These are phyloP conservation scores for Teinopalpus imperialis DNA, from an alignment of 2,888 invertebrate genomes.

Conservation along the genomic window DNA sequence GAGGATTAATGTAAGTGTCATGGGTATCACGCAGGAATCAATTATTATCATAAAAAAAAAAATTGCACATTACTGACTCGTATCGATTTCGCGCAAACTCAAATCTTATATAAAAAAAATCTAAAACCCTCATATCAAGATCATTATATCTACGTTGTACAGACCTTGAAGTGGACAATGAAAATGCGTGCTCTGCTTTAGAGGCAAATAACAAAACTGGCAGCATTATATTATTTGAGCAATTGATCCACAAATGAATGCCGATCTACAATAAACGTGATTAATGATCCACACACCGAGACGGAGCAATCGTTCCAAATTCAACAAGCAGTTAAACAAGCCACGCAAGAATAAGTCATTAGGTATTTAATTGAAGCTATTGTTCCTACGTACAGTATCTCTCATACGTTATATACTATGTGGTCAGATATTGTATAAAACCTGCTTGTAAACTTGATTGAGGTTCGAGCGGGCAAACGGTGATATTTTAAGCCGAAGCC, in stretches of 20 bases:
- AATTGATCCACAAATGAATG: constrained; percentile 26
- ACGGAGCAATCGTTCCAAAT: constrained; percentile 10
- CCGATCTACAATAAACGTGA: constrained; percentile 25
- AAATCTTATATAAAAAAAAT: too few species aligned
- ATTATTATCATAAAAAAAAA: too few species aligned
- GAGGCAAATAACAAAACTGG: constrained; percentile 14
- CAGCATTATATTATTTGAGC: constrained; percentile 18
- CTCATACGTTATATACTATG: not conserved
- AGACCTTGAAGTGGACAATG: too few species aligned
- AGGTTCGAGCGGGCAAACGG: not conserved
- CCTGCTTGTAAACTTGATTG: not conserved
- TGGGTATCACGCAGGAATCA: too few species aligned
- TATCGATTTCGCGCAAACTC: too few species aligned
- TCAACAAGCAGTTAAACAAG: constrained; percentile 14
- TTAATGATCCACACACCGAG: constrained; percentile 15
- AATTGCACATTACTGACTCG: too few species aligned
- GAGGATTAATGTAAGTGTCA: too few species aligned
- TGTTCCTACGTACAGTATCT: not conserved
- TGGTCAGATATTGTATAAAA: not conserved
- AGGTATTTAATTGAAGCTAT: constrained; percentile 9
- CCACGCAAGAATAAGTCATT: constrained; percentile 6
- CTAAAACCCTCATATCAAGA: too few species aligned
- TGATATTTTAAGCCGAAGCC: not conserved
- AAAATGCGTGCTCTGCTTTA: constrained; percentile 10
- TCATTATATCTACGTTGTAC: too few species aligned